phyloP scores from a whole-genome alignment of 2,113 vertebrate species.

The Tetrao urogallus region DNA sequence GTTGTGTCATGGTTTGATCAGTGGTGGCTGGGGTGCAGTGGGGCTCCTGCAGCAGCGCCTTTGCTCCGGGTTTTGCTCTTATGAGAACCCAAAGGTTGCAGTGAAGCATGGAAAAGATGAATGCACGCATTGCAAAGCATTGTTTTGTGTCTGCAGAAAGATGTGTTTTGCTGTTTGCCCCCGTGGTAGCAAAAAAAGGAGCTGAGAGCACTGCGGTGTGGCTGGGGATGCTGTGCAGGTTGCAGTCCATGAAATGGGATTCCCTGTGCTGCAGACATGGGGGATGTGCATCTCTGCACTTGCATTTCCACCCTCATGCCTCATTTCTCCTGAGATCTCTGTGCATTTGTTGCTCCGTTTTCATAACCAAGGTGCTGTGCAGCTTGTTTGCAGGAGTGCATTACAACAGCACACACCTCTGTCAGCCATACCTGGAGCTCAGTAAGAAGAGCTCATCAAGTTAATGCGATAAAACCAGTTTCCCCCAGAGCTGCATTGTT shows the following conservation, averaged over 20 bases:
- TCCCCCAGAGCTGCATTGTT: background rate
- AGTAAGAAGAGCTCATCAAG: background rate
- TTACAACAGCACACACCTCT: background rate
- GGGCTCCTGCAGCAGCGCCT: background rate
- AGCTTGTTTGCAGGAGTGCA: background rate
- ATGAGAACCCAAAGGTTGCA: fast-evolving
- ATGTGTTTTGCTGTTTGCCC: fast-evolving
- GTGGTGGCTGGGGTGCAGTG: fast-evolving
- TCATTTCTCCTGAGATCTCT: background rate
- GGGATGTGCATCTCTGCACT: background rate
- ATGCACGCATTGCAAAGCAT: fast-evolving
- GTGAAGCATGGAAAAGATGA: background rate
- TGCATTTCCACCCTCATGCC: background rate
- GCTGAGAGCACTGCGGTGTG: fast-evolving
- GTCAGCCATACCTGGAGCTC: background rate
- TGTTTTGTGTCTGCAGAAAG: background rate
- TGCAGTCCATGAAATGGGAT: background rate
- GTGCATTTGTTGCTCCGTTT: background rate
- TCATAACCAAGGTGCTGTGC: background rate
- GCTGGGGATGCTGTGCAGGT: fast-evolving
- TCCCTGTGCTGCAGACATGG: background rate
- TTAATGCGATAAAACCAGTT: background rate
- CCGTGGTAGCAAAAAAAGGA: too few relatives aligned
- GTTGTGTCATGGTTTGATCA: fast-evolving
- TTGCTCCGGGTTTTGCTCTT: background rate